Evolutionary conservation across 35 echinoderm and acorn worm genomes (phyloP).

Genomic region (Ophioderma brevispina): DNA sequence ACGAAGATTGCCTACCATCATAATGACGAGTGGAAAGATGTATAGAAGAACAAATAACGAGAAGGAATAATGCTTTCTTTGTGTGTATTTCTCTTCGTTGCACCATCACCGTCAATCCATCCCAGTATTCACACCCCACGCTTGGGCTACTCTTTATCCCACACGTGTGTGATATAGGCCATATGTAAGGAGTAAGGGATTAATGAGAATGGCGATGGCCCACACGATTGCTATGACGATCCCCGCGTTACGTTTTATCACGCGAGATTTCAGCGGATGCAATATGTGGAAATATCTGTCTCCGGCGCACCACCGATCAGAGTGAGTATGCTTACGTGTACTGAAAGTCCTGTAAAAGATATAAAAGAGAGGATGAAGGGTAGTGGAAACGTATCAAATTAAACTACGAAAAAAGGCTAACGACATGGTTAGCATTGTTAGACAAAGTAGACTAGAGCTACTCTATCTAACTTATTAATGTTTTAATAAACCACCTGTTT

Average conservation of each 20-base stretch:
- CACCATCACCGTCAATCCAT: background rate
- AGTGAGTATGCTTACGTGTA: conserved; percentile 93
- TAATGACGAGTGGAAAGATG: conserved; percentile 67
- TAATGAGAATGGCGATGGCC: conserved; percentile 75
- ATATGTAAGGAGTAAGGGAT: conserved; percentile 47
- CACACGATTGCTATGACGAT: conserved; percentile 66
- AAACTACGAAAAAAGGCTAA: no score
- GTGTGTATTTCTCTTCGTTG: background rate
- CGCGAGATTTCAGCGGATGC: conserved; percentile 84
- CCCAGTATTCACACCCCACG: conserved; percentile 66
- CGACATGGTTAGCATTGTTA: no score
- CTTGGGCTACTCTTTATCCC: conserved; percentile 46
- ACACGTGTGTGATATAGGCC: conserved; percentile 9
- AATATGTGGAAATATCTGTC: conserved; percentile 95
- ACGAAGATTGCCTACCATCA: conserved; percentile 74
- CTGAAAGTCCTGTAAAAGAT: conserved; percentile 77
- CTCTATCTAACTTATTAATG: no score
- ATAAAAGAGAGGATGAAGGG: no score
- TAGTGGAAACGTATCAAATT: no score
- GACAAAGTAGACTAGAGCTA: no score
- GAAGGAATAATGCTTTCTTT: conserved; percentile 55
- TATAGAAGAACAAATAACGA: conserved; percentile 63
- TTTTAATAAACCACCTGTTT: no score
- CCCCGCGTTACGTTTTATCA: conserved; percentile 80
- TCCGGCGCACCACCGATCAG: conserved; percentile 79